These are phyloP conservation scores for Rhadina sibilatrix DNA, from an alignment of 2,113 vertebrate species.

Conservation along the genomic window DNA sequence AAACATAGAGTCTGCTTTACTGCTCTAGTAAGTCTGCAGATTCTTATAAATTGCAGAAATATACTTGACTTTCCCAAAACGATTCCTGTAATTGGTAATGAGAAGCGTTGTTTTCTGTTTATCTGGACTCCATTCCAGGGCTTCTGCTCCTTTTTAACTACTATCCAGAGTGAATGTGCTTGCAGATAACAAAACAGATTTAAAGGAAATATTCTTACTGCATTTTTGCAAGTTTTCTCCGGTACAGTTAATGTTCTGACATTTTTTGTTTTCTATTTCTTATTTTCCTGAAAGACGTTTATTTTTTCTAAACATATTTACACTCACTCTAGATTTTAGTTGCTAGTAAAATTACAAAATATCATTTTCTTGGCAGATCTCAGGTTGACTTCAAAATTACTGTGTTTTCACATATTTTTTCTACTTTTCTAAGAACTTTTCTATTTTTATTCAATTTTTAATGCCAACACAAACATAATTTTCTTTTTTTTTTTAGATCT, in stretches of 20 bases:
- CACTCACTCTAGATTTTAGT: neutral
- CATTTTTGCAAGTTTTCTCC: neutral
- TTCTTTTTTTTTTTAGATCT: neutral
- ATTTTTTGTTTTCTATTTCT: neutral
- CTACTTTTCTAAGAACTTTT: neutral
- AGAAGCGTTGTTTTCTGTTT: neutral
- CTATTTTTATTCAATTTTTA: neutral
- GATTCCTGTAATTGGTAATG: neutral
- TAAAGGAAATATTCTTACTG: neutral
- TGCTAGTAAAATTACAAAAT: neutral
- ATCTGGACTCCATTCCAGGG: neutral
- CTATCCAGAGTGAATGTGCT: neutral
- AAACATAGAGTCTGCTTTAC: neutral
- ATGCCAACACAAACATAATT: neutral
- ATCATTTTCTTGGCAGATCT: neutral
- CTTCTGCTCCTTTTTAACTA: neutral
- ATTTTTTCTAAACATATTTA: neutral
- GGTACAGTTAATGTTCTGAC: neutral
- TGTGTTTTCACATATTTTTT: neutral
- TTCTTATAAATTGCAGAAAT: neutral
- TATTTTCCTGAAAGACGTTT: neutral
- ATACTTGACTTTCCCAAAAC: neutral
- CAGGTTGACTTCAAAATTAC: neutral
- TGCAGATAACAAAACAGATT: neutral
- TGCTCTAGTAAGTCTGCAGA: neutral